phyloP scores from a whole-genome alignment of 1,140 invertebrate genomes.

The Anastrepha ludens region DNA sequence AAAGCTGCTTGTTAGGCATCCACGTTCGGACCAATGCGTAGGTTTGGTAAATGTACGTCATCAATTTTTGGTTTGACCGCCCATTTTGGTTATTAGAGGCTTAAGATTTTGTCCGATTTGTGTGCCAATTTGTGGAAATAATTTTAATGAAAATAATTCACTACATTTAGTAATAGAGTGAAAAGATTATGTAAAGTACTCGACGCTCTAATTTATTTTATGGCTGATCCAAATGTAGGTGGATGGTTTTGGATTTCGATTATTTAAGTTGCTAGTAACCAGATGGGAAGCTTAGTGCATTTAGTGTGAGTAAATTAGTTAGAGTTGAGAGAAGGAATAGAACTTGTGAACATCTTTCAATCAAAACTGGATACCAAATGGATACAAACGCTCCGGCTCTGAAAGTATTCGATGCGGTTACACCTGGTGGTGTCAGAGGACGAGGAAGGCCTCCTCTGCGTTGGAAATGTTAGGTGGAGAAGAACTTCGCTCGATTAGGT shows the following conservation, averaged over 20 bases:
- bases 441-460: too few species aligned
- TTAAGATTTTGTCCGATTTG: slow-evolving; percentile 48
- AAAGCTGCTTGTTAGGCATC: neutral
- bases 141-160: slow-evolving; percentile 40
- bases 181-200: slow-evolving; percentile 37
- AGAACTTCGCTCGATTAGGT: too few species aligned
- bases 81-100: slow-evolving; percentile 46
- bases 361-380: too few species aligned
- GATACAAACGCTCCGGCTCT: too few species aligned
- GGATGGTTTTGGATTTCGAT: neutral
- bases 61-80: slow-evolving; percentile 30
- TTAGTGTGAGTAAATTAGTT: too few species aligned
- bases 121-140: slow-evolving; percentile 42
- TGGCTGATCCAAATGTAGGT: neutral
- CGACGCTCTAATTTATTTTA: neutral
- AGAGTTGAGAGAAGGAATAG: too few species aligned
- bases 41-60: slow-evolving; percentile 24
- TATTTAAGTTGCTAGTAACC: too few species aligned
- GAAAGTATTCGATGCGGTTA: too few species aligned
- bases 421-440: too few species aligned
- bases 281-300: too few species aligned
- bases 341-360: too few species aligned
- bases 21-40: neutral
- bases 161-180: neutral
- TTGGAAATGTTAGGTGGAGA: too few species aligned